Conservation (phyloP, 2,113 vertebrate genomes). For the Suricata suricatta region DNA sequence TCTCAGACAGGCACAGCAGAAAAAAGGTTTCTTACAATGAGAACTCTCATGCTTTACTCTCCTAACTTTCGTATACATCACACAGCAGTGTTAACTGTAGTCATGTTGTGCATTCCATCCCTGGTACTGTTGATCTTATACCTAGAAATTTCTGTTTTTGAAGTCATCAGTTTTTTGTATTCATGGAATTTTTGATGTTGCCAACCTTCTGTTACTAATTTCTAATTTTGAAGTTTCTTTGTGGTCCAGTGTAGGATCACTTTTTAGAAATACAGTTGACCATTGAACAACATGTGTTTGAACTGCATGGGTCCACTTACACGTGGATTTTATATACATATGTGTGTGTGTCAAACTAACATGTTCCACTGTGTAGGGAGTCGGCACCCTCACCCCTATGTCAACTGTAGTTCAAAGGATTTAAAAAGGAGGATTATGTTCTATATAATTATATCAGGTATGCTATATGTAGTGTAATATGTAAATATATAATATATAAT, state of each 20-base stretch:
- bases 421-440: not conserved
- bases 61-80: not conserved
- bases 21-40: not conserved
- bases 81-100: not conserved
- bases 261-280: not conserved
- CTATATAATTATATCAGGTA: not conserved
- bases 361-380: not conserved
- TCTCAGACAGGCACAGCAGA: not conserved
- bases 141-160: not conserved
- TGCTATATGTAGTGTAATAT: not conserved
- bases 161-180: not conserved
- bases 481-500: not conserved
- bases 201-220: not conserved
- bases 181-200: conserved; percentile 3
- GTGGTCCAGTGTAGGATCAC: not conserved
- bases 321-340: not conserved
- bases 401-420: not conserved
- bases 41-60: not conserved
- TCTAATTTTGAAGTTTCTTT: not conserved
- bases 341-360: too few species aligned
- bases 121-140: not conserved
- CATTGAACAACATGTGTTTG: not conserved
- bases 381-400: not conserved
- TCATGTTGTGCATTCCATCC: not conserved
- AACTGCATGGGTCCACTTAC: not conserved